A percentile compares a stretch with the other conserved stretches of the same genome.
phyloP scores from a whole-genome alignment of 2,113 vertebrate species.

The Buteo buteo region DNA sequence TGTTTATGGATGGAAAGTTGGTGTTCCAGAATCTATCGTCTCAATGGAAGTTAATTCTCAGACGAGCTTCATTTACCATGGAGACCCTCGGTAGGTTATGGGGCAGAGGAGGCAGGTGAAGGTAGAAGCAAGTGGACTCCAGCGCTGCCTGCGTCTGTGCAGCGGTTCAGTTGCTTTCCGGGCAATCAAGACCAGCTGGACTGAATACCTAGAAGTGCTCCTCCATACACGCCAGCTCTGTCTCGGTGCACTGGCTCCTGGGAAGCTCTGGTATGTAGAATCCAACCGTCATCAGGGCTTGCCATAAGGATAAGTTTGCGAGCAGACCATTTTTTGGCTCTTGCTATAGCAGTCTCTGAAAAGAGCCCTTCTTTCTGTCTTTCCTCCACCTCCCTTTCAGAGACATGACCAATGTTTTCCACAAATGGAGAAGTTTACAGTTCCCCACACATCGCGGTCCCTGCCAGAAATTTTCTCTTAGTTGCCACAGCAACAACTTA shows the following conservation, averaged over 20 bases:
- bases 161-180: not conserved
- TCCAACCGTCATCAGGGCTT: not conserved
- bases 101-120: not conserved
- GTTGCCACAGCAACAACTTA: slow-evolving; percentile 52
- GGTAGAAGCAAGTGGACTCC: not conserved
- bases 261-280: slow-evolving; percentile 7
- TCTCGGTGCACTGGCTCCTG: not conserved
- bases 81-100: not conserved
- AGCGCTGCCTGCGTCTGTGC: not conserved
- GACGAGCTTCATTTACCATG: not conserved
- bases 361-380: slow-evolving; percentile 56
- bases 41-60: not conserved
- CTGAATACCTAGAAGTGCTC: not conserved
- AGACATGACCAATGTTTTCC: slow-evolving; percentile 66
- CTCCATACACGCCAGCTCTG: not conserved
- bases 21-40: not conserved
- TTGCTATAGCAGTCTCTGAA: slow-evolving; percentile 21
- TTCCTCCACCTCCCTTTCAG: slow-evolving; percentile 26
- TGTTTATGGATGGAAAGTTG: not conserved
- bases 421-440: slow-evolving; percentile 51
- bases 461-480: slow-evolving; percentile 35
- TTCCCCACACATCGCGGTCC: not conserved
- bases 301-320: slow-evolving; percentile 32
- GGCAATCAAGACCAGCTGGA: not conserved
- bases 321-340: slow-evolving; percentile 26